A percentile compares a stretch with the other conserved stretches of the same genome.
phyloP scores from a whole-genome alignment of 2,113 vertebrate species.

The Trinectes maculatus region DNA sequence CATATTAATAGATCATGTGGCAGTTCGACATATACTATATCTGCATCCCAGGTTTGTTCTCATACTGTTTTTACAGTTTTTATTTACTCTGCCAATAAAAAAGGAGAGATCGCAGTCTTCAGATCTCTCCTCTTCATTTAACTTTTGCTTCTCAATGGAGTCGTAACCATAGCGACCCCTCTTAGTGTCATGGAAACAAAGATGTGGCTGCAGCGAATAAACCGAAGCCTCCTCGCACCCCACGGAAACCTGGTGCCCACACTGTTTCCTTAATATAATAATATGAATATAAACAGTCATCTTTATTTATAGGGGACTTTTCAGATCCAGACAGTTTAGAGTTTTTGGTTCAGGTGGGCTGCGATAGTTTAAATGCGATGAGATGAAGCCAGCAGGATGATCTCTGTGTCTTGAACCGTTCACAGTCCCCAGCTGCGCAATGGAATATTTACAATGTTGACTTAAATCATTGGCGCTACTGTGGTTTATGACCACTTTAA shows the following conservation, averaged over 20 bases:
- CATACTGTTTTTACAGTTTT: neutral
- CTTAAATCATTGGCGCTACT: neutral
- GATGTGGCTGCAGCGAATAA: neutral
- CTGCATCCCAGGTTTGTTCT: neutral
- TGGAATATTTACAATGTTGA: conserved; percentile 7
- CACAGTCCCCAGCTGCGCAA: neutral
- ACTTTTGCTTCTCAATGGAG: conserved; percentile 14
- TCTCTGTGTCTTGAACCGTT: too few relatives aligned
- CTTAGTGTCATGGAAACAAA: conserved; percentile 59
- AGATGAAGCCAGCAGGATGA: neutral
- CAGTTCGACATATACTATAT: neutral
- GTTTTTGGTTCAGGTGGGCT: neutral
- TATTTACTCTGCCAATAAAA: neutral
- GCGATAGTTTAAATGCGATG: neutral
- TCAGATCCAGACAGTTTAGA: too few relatives aligned
- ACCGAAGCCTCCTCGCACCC: conserved; percentile 1
- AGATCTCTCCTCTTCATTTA: conserved; percentile 20
- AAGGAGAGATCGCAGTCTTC: neutral
- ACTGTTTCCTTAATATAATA: neutral
- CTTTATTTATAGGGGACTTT: too few relatives aligned
- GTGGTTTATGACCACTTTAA: neutral
- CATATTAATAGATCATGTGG: neutral
- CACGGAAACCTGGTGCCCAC: too few relatives aligned
- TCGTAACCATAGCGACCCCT: conserved; percentile 44
- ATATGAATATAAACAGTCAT: too few relatives aligned